Conservation (phyloP, 2,888 invertebrate species). For the Arenicola marina region DNA sequence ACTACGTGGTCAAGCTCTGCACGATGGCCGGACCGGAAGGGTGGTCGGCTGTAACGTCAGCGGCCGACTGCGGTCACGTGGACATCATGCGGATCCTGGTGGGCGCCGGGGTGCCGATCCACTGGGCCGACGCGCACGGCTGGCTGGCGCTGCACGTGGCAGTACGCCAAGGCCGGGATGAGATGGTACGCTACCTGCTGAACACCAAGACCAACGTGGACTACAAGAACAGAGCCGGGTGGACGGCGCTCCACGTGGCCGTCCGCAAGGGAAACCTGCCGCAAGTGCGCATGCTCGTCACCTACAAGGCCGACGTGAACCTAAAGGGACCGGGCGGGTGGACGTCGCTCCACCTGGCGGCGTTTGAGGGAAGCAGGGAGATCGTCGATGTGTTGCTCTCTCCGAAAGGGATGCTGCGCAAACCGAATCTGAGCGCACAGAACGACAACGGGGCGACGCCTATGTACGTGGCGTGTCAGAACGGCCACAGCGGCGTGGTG, state of each 20-base stretch:
- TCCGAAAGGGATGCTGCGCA: neutral
- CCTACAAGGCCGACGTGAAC: slow-evolving; percentile 21
- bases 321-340: slow-evolving; percentile 23
- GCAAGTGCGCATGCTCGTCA: slow-evolving; percentile 21
- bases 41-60: slow-evolving; percentile 27
- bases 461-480: slow-evolving; percentile 28
- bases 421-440: slow-evolving; percentile 7
- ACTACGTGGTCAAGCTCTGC: slow-evolving; percentile 23
- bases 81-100: slow-evolving; percentile 17
- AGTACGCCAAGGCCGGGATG: slow-evolving; percentile 14
- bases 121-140: slow-evolving; percentile 31
- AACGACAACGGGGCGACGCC: slow-evolving; percentile 29
- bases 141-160: slow-evolving; percentile 30
- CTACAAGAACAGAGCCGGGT: slow-evolving; percentile 21
- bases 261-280: slow-evolving; percentile 18
- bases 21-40: slow-evolving; percentile 29
- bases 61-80: slow-evolving; percentile 26
- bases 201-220: slow-evolving; percentile 16
- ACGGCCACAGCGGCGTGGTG: slow-evolving; percentile 19
- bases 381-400: slow-evolving; percentile 14
- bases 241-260: slow-evolving; percentile 32
- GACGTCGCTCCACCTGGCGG: slow-evolving; percentile 26
- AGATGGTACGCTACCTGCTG: slow-evolving; percentile 18
- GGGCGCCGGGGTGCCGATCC: slow-evolving; percentile 21
- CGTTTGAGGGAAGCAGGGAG: slow-evolving; percentile 15